Conservation (phyloP, 2,888 invertebrate genomes). For the Sisyra nigra region DNA sequence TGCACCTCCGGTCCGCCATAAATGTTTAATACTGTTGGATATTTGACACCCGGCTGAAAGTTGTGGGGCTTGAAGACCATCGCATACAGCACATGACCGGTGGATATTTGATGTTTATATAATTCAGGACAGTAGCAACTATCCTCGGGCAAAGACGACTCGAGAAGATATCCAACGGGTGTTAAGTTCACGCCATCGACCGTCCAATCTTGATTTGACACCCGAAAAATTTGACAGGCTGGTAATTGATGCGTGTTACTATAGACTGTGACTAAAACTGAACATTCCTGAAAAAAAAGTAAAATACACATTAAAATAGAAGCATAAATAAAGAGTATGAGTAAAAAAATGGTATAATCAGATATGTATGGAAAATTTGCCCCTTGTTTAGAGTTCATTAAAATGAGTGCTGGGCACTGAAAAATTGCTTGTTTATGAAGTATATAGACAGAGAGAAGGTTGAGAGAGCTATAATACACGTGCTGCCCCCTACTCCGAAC, state of each 20-base stretch:
- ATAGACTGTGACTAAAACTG: conserved; percentile 66
- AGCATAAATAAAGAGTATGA: not conserved
- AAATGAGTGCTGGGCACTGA: too few species aligned
- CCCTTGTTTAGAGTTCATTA: too few species aligned
- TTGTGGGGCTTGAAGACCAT: conserved; percentile 80
- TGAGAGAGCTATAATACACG: too few species aligned
- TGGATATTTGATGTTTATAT: conserved; percentile 48
- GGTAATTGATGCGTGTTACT: conserved; percentile 71
- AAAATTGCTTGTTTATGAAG: too few species aligned
- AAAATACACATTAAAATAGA: not conserved
- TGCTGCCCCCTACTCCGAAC: too few species aligned
- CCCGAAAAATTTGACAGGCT: conserved; percentile 58
- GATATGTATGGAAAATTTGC: too few species aligned
- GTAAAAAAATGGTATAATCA: too few species aligned
- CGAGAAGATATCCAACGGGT: conserved; percentile 54
- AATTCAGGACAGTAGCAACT: conserved; percentile 54
- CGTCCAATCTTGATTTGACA: conserved; percentile 48
- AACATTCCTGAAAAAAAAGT: conserved; percentile 43
- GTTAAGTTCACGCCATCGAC: conserved; percentile 50
- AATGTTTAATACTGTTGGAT: conserved; percentile 90
- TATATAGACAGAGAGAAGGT: too few species aligned
- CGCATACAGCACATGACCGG: conserved; percentile 61
- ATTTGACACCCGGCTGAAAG: conserved; percentile 45
- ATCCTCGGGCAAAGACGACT: conserved; percentile 38
- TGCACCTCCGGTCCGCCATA: conserved; percentile 99